These are phyloP conservation scores for Propithecus deckenii DNA, from an alignment of 2,797 vertebrate species.

Conservation along the genomic window DNA sequence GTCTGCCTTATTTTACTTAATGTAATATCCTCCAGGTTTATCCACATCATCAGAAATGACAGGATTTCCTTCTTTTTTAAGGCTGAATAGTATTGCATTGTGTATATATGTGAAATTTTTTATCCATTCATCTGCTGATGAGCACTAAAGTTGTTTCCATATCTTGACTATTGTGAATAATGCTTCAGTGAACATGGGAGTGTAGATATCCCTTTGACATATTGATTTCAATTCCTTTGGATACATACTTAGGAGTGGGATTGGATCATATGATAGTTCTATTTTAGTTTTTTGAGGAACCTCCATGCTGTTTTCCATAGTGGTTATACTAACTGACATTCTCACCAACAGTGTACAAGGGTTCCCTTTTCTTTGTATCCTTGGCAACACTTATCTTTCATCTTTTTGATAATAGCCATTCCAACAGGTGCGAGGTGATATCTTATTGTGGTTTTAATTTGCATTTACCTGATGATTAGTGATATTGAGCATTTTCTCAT, in stretches of 20 bases:
- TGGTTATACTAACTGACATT: background rate
- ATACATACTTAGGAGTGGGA: background rate
- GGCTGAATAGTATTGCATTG: background rate
- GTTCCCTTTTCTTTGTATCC: background rate
- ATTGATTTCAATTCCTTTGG: background rate
- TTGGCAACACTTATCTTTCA: background rate
- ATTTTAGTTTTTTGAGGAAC: background rate
- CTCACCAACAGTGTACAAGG: background rate
- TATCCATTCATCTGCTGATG: background rate
- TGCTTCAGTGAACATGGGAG: background rate
- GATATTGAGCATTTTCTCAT: background rate
- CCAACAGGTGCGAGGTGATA: background rate
- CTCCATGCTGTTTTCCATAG: background rate
- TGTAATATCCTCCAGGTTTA: background rate
- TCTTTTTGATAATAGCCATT: background rate
- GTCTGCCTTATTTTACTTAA: background rate
- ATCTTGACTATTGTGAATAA: background rate
- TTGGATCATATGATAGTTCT: background rate
- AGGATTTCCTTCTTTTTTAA: background rate
- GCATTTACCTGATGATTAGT: background rate
- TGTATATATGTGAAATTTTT: background rate
- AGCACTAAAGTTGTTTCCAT: background rate
- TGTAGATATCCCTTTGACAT: background rate
- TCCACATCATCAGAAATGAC: background rate
- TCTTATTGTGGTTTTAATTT: background rate